These are phyloP conservation scores for Epizoanthus scotinus DNA, from an alignment of 92 coral and sea anemone species.

Conservation along the genomic window DNA sequence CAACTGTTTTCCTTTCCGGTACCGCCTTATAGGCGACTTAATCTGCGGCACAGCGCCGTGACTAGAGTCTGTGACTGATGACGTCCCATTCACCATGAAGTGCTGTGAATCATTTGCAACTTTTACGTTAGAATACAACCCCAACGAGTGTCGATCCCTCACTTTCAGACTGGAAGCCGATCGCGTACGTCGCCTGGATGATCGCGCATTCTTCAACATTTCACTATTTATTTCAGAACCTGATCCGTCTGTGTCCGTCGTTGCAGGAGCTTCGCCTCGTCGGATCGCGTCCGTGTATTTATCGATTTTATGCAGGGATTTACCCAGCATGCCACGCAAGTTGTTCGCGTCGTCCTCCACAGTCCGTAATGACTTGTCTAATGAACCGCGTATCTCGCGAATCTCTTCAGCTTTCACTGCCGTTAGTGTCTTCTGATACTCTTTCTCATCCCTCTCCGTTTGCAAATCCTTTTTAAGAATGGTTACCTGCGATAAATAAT, in stretches of 20 bases:
- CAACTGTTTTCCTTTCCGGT: slow-evolving; percentile 54
- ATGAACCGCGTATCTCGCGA: slow-evolving; percentile 82
- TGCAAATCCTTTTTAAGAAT: slow-evolving; percentile 62
- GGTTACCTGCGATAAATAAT: slow-evolving; percentile 55
- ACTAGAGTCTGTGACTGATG: slow-evolving; percentile 21
- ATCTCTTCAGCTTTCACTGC: slow-evolving; percentile 81
- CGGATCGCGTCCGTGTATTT: slow-evolving; percentile 78
- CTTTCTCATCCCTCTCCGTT: slow-evolving; percentile 63
- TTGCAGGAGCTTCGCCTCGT: slow-evolving; percentile 58
- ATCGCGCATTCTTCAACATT: slow-evolving; percentile 41
- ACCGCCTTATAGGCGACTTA: slow-evolving; percentile 70
- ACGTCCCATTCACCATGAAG: slow-evolving; percentile 15
- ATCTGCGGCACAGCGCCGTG: slow-evolving; percentile 30
- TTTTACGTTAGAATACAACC: slow-evolving; percentile 9
- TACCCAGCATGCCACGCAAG: slow-evolving; percentile 88
- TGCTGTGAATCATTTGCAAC: slow-evolving; percentile 13
- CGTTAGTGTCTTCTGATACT: slow-evolving; percentile 57
- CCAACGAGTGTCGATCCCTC: slow-evolving; percentile 38
- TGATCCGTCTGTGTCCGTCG: slow-evolving; percentile 70
- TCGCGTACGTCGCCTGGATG: slow-evolving; percentile 67
- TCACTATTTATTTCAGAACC: slow-evolving; percentile 62
- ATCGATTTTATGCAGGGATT: slow-evolving; percentile 87
- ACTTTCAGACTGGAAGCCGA: slow-evolving; percentile 58
- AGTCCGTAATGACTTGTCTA: slow-evolving; percentile 78
- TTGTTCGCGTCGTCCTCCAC: slow-evolving; percentile 89